These are phyloP conservation scores for Parapristionchus giblindavisi DNA, from an alignment of 2,888 invertebrate genomes.

Conservation along the genomic window DNA sequence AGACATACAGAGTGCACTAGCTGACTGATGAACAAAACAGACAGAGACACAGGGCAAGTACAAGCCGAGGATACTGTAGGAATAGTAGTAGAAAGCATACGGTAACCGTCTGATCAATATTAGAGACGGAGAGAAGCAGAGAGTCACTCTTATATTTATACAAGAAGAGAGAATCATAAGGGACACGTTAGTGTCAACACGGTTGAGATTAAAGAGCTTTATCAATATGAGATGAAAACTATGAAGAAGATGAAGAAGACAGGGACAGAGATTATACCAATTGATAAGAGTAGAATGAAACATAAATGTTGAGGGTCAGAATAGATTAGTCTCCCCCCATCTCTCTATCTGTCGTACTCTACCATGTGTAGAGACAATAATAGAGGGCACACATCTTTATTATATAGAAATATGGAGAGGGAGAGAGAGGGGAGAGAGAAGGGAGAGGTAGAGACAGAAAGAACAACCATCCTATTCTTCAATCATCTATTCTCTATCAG, in stretches of 20 bases:
- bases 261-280: too few relatives aligned
- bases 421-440: conserved; percentile 13
- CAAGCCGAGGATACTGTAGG: neutral
- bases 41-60: neutral
- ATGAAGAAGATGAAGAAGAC: too few relatives aligned
- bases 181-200: too few relatives aligned
- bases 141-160: neutral
- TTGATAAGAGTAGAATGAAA: too few relatives aligned
- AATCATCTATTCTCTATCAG: neutral
- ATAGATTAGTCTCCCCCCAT: too few relatives aligned
- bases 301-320: too few relatives aligned
- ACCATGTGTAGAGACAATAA: too few relatives aligned
- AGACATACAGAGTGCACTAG: neutral
- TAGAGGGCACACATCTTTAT: too few relatives aligned
- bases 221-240: conserved; percentile 6
- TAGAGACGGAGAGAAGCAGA: conserved; percentile 1
- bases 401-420: conserved; percentile 5
- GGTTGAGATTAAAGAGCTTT: too few relatives aligned
- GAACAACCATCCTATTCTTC: neutral
- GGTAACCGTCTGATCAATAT: neutral
- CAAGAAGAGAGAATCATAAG: neutral
- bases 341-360: too few relatives aligned
- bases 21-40: neutral
- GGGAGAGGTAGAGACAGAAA: neutral
- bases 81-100: neutral